Evolutionary conservation across 2,888 invertebrate species (phyloP), one percentile per base, ranked within the genome.

Genomic region (Amphipoea oculea): DNA sequence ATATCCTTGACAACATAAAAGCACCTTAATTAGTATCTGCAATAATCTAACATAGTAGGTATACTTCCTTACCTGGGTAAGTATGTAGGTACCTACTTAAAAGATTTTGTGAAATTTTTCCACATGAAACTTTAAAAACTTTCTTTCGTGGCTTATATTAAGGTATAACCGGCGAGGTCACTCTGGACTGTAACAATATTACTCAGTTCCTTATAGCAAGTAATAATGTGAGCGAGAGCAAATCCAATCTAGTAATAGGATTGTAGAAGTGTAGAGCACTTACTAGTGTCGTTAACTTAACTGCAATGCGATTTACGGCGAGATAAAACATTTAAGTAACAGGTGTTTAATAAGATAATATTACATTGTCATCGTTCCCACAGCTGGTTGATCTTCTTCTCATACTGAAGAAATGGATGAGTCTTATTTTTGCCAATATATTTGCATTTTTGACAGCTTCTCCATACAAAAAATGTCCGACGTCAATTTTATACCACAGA

Each of bases 191-290:
- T 20, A 60, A 42, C n/a, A 14, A 5, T n/a, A 23, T 83, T 78
- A 29, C 72, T 65, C 69, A 78, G 75, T 69, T 57, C 63, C 63
- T 23, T 71, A 51, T 36, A 23, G 42, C n/a, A 14, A 40, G 40
- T 29, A 72, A 57, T 74, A 72, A 60, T 65, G 63, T 62, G 40
- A 72, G 63, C 66, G 65, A 75, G 67, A 78, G 65, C 65, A 78
- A 72, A 78, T 73, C 68, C 68, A 83, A 78, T 83, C 65, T 69
- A 62, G 45, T 82, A 78, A 78, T 78, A 68, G 74, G 4, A n/a
- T 68, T 29, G 29, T 74, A 40, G 11, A 81, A 54, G 63, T 36
- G 51, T 60, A 40, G 14, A 81, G 29, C 67, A 71, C 48, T n/a
- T 63, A 70, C 42, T 40, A 45, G 4, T 65, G 57, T 57, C 40